A percentile compares a stretch with the other conserved stretches of the same genome.
phyloP scores from a whole-genome alignment of 2,888 invertebrate genomes.

The Matsumyia berberina region DNA sequence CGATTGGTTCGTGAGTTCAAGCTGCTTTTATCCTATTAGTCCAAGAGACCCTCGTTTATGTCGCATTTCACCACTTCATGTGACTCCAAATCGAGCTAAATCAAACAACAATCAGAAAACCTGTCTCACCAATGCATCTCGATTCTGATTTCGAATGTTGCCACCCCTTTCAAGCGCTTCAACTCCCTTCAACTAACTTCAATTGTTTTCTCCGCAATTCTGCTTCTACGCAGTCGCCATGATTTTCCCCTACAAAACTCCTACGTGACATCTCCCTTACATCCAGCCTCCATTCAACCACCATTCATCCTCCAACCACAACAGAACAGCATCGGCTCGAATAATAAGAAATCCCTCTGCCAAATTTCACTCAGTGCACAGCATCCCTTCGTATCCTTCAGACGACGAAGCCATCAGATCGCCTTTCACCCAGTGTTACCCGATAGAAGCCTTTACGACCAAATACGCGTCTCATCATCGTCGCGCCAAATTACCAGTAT shows the following conservation, averaged over 20 bases:
- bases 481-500: conserved; percentile 15
- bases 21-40: too few relatives aligned
- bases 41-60: too few relatives aligned
- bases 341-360: conserved; percentile 57
- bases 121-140: neutral
- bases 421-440: neutral
- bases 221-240: conserved; percentile 45
- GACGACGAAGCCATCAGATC: conserved; percentile 51
- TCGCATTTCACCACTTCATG: too few relatives aligned
- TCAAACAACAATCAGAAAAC: too few relatives aligned
- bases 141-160: neutral
- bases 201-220: conserved; percentile 2
- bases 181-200: conserved; percentile 12
- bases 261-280: neutral
- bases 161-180: conserved; percentile 7
- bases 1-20: too few relatives aligned
- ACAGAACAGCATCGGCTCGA: conserved; percentile 39
- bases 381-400: conserved; percentile 67
- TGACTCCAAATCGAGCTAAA: too few relatives aligned
- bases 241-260: conserved; percentile 7
- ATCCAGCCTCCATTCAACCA: conserved; percentile 13
- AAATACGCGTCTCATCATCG: conserved; percentile 37
- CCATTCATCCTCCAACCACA: conserved; percentile 22
- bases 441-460: conserved; percentile 8
- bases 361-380: conserved; percentile 56